Percentiles rank a stretch among this genome's conserved stretches.
These are phyloP conservation scores for Zelleria hepariella DNA, from an alignment of 2,888 invertebrate genomes.

Conservation along the genomic window DNA sequence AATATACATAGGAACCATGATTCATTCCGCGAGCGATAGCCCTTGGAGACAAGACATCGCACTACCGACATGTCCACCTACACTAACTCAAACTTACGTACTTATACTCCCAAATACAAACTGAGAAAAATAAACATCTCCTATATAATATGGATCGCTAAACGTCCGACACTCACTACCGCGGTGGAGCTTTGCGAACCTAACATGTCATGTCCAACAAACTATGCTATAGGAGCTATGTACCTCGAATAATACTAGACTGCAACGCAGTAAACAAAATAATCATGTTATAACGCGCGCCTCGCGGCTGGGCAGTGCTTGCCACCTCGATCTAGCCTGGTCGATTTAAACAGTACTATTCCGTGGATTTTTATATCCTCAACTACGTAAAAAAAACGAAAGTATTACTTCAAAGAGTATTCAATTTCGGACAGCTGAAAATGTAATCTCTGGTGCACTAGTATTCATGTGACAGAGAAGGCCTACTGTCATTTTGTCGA, in stretches of 20 bases:
- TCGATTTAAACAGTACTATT: not conserved
- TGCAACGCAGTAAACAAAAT: conserved; percentile 57
- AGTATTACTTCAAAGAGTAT: too few relatives aligned
- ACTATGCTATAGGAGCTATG: conserved; percentile 31
- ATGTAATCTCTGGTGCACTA: too few relatives aligned
- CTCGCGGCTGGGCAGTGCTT: conserved; percentile 36
- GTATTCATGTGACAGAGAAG: too few relatives aligned
- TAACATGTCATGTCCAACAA: conserved; percentile 30
- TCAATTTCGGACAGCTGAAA: too few relatives aligned
- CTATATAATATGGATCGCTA: conserved; percentile 20
- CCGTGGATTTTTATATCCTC: too few relatives aligned
- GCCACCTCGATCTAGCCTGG: not conserved
- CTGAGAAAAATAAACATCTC: conserved; percentile 15
- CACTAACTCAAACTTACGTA: conserved; percentile 53
- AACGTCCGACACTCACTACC: conserved; percentile 26
- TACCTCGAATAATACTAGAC: conserved; percentile 35
- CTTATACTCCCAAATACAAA: conserved; percentile 16
- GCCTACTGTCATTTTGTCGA: too few relatives aligned
- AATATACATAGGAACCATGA: conserved; percentile 75
- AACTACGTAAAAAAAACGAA: too few relatives aligned
- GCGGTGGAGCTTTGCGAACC: conserved; percentile 32
- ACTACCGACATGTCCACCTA: conserved; percentile 61
- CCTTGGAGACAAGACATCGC: conserved; percentile 65
- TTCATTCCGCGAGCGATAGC: conserved; percentile 62
- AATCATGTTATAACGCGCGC: conserved; percentile 65